Percentiles rank a stretch among this genome's conserved stretches.
Evolutionary conservation across 2,888 invertebrate genomes (phyloP).

Genomic region (Cistogaster globosa): DNA sequence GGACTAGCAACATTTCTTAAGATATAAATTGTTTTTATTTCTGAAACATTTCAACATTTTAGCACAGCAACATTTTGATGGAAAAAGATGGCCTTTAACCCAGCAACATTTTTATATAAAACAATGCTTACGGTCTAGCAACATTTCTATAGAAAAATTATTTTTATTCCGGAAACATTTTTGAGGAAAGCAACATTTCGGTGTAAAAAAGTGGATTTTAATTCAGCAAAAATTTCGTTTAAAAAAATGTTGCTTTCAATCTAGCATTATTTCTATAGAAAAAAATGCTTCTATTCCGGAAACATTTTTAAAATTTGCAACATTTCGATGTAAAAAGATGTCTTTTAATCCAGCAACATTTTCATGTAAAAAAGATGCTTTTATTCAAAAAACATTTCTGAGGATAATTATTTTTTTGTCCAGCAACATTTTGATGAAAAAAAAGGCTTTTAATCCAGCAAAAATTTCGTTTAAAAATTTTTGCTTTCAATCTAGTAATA

Average conservation of each 20-base stretch:
- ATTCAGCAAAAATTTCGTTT: neutral
- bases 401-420: too few relatives aligned
- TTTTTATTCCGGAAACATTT: too few relatives aligned
- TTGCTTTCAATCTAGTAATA: neutral
- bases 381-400: too few relatives aligned
- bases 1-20: neutral
- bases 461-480: neutral
- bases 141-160: too few relatives aligned
- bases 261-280: neutral
- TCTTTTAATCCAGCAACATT: too few relatives aligned
- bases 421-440: neutral
- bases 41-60: too few relatives aligned
- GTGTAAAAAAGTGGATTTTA: neutral
- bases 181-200: neutral
- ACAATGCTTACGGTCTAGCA: too few relatives aligned
- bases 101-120: neutral
- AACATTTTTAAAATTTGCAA: neutral
- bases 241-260: neutral
- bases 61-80: too few relatives aligned
- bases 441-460: neutral
- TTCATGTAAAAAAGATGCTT: neutral
- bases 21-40: neutral
- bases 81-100: neutral
- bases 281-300: neutral
- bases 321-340: too few relatives aligned